Percentiles rank a stretch among this genome's conserved stretches.
These are phyloP conservation scores for Tenthredo distinguenda DNA, from an alignment of 2,888 invertebrate species.

Conservation along the genomic window DNA sequence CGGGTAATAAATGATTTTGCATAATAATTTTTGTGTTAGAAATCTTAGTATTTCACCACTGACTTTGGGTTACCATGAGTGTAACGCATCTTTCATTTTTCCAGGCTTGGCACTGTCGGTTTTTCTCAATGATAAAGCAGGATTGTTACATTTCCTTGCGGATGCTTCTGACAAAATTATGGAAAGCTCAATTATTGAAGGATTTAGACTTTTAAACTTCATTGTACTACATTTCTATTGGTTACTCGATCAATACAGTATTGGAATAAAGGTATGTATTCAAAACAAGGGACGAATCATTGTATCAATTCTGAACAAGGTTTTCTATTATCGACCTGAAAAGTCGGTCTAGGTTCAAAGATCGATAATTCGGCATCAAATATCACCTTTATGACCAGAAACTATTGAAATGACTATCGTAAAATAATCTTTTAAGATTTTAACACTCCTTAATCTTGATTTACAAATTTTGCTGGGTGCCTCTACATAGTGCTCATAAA, in stretches of 20 bases:
- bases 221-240: constrained; percentile 64
- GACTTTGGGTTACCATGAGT: background rate
- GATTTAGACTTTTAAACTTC: constrained; percentile 62
- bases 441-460: background rate
- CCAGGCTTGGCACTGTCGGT: constrained; percentile 54
- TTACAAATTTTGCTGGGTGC: too few species aligned
- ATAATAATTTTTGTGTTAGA: background rate
- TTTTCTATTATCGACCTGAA: background rate
- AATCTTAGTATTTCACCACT: background rate
- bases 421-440: background rate
- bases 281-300: background rate
- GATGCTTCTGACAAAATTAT: constrained; percentile 50
- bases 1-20: background rate
- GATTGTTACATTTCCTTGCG: constrained; percentile 31
- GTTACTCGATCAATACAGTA: constrained; percentile 60
- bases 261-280: constrained; percentile 61
- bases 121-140: constrained; percentile 61
- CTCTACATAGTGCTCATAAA: too few species aligned
- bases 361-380: background rate
- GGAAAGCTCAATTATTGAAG: constrained; percentile 59
- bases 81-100: background rate
- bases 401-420: too few species aligned
- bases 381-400: background rate
- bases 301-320: background rate
- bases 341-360: background rate